Evolutionary conservation across 2,888 invertebrate genomes (phyloP).

Genomic region (Trachelus troglodyta): DNA sequence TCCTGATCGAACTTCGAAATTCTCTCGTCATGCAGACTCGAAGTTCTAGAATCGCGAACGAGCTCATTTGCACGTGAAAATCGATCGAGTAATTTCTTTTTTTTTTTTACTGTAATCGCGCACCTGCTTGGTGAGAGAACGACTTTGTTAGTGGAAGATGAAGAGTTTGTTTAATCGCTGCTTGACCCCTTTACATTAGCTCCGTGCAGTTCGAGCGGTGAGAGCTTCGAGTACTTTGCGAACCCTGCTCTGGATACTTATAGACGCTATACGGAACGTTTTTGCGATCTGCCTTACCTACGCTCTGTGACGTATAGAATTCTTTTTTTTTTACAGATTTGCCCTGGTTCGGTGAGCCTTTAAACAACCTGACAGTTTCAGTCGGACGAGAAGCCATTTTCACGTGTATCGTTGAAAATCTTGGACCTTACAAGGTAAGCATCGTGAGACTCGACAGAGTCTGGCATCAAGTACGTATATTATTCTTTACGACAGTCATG

Average conservation of each 20-base stretch:
- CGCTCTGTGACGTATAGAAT: neutral
- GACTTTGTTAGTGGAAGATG: slow-evolving; percentile 38
- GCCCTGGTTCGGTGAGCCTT: slow-evolving; percentile 61
- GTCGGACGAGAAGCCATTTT: slow-evolving; percentile 63
- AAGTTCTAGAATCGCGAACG: neutral
- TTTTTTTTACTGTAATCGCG: neutral
- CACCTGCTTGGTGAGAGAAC: slow-evolving; percentile 8
- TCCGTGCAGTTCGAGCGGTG: slow-evolving; percentile 15
- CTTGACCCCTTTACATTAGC: slow-evolving; percentile 49
- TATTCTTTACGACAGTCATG: neutral
- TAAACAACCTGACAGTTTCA: slow-evolving; percentile 63
- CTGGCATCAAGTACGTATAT: no score
- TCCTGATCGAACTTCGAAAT: neutral
- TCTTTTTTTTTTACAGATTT: slow-evolving; percentile 49
- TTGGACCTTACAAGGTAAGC: slow-evolving; percentile 62
- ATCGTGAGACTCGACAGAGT: neutral
- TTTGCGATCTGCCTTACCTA: neutral
- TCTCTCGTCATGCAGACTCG: neutral
- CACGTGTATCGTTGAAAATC: slow-evolving; percentile 62
- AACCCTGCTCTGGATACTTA: slow-evolving; percentile 33
- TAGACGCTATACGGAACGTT: neutral
- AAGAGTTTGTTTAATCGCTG: slow-evolving; percentile 45
- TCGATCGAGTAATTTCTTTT: neutral
- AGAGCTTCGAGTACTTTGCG: slow-evolving; percentile 34
- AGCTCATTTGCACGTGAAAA: neutral